These are phyloP conservation scores for Picathartes gymnocephalus DNA, from an alignment of 2,113 vertebrate genomes.

Conservation along the genomic window DNA sequence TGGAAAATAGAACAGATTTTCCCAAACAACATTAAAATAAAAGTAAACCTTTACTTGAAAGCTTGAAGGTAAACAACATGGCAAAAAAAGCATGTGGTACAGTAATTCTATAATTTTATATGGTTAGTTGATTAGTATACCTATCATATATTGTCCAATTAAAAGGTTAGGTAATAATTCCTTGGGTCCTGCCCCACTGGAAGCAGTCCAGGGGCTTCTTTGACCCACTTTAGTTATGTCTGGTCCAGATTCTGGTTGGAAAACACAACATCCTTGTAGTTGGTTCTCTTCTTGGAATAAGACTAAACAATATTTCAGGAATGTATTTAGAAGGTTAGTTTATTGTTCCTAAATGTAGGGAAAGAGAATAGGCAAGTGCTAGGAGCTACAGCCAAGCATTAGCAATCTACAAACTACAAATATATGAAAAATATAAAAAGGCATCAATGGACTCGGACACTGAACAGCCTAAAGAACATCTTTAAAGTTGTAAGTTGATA, in stretches of 20 bases:
- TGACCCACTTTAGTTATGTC: neutral
- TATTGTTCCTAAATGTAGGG: neutral
- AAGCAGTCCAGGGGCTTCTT: neutral
- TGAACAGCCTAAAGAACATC: neutral
- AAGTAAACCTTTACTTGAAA: neutral
- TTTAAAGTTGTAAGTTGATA: neutral
- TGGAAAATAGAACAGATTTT: neutral
- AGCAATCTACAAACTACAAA: neutral
- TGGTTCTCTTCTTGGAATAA: neutral
- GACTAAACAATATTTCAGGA: neutral
- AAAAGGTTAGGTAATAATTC: neutral
- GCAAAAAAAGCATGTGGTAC: fast-evolving
- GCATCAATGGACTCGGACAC: neutral
- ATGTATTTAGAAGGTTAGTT: neutral
- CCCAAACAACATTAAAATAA: neutral
- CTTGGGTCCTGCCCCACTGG: neutral
- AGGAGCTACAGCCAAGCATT: neutral
- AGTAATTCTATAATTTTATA: neutral
- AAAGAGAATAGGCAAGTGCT: neutral
- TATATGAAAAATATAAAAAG: neutral
- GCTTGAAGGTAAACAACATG: neutral
- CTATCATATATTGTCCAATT: neutral
- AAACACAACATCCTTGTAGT: neutral
- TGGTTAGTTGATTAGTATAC: neutral
- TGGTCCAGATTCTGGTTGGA: neutral